These are phyloP conservation scores for Apodemus speciosus DNA, from an alignment of 2,113 vertebrate genomes.

Conservation along the genomic window DNA sequence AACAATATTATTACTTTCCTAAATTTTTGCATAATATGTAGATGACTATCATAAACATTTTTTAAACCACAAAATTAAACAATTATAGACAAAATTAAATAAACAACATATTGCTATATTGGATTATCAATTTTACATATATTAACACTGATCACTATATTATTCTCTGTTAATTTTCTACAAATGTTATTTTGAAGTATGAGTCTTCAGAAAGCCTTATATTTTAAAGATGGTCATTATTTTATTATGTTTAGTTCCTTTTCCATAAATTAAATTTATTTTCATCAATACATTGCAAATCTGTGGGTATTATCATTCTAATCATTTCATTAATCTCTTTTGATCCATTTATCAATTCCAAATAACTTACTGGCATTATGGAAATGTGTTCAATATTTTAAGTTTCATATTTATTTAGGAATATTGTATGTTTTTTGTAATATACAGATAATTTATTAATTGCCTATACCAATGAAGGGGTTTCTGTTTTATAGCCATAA, in stretches of 20 bases:
- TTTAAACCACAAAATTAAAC: neutral
- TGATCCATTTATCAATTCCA: conserved; percentile 8
- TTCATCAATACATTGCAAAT: conserved; percentile 20
- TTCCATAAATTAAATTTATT: conserved; percentile 44
- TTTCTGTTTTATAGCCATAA: neutral
- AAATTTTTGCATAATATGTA: neutral
- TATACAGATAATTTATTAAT: neutral
- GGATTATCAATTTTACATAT: conserved; percentile 1
- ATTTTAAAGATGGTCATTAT: neutral
- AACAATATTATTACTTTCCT: conserved; percentile 3
- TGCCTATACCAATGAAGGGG: neutral
- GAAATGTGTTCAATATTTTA: neutral
- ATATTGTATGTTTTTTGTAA: neutral
- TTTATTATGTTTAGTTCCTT: conserved; percentile 13
- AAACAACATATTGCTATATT: neutral
- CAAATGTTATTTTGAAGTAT: conserved; percentile 37
- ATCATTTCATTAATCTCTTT: conserved; percentile 61
- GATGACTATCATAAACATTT: neutral
- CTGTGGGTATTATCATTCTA: neutral
- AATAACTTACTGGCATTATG: conserved; percentile 47
- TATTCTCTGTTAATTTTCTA: conserved; percentile 35
- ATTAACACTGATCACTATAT: neutral
- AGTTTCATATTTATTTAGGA: neutral
- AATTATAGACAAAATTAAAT: conserved; percentile 24
- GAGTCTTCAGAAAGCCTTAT: conserved; percentile 42